Evolutionary conservation across 2,797 vertebrate species (phyloP).

Genomic region (Hoplostethus mediterraneus): DNA sequence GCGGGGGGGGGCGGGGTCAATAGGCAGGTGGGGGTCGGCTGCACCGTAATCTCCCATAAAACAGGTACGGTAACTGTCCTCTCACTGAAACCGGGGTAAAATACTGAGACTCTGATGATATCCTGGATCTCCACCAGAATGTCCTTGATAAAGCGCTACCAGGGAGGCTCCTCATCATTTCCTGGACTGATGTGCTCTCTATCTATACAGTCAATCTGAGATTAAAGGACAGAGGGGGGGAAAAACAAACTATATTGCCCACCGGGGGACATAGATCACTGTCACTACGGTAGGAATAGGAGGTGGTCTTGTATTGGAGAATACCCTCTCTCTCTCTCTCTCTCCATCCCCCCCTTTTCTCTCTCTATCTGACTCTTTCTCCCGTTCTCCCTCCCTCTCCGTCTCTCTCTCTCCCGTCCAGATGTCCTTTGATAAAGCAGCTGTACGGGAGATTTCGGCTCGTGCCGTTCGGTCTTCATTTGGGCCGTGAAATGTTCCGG

Average conservation of each 20-base stretch:
- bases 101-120: constrained; percentile 23
- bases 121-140: constrained; percentile 32
- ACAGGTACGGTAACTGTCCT: neutral
- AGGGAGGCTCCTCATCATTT: constrained; percentile 54
- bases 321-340: constrained; percentile 21
- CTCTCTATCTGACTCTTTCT: neutral
- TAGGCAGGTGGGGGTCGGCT: no score
- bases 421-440: constrained; percentile 59
- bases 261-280: constrained; percentile 71
- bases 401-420: constrained; percentile 27
- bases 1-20: neutral
- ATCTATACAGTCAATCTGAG: constrained; percentile 64
- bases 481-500: constrained; percentile 55
- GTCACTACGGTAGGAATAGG: constrained; percentile 58
- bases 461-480: constrained; percentile 63
- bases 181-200: constrained; percentile 50
- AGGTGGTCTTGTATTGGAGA: constrained; percentile 29
- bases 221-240: constrained; percentile 59
- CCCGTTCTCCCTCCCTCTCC: neutral
- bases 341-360: constrained; percentile 8
- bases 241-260: constrained; percentile 51
- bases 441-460: constrained; percentile 38
- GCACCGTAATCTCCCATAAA: neutral
- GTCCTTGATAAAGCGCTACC: constrained; percentile 60
- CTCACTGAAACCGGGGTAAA: constrained; percentile 6